Evolutionary conservation across 2,797 vertebrate genomes (phyloP).

Genomic region (Molossus alvarezi): DNA sequence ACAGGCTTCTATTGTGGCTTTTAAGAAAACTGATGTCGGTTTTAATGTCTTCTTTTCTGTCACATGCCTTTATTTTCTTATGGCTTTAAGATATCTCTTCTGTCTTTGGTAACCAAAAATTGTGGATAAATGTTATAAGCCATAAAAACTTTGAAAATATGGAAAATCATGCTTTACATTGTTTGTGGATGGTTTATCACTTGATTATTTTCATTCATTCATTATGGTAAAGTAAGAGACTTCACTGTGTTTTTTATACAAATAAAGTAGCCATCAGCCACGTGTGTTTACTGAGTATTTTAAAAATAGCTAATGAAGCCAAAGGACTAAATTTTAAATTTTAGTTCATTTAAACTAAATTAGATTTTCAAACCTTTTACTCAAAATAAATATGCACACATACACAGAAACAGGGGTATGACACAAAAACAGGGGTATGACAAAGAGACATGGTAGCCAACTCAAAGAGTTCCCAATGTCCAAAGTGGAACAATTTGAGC

Average conservation of each 20-base stretch:
- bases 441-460: neutral
- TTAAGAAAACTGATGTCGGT: neutral
- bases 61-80: neutral
- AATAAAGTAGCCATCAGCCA: neutral
- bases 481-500: neutral
- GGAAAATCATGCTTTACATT: neutral
- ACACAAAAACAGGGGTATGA: too few relatives aligned
- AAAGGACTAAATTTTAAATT: neutral
- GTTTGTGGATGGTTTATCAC: neutral
- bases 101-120: neutral
- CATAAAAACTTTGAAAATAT: neutral
- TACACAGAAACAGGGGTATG: neutral
- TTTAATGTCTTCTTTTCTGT: neutral
- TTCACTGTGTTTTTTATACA: neutral
- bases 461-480: neutral
- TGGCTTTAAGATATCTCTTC: neutral
- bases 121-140: neutral
- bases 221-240: neutral
- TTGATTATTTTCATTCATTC: neutral
- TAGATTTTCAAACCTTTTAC: neutral
- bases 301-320: neutral
- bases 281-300: neutral
- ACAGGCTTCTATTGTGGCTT: neutral
- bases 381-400: neutral
- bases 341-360: neutral